These are phyloP conservation scores for Siderastrea radians DNA, from an alignment of 92 coral and sea anemone genomes.

Conservation along the genomic window DNA sequence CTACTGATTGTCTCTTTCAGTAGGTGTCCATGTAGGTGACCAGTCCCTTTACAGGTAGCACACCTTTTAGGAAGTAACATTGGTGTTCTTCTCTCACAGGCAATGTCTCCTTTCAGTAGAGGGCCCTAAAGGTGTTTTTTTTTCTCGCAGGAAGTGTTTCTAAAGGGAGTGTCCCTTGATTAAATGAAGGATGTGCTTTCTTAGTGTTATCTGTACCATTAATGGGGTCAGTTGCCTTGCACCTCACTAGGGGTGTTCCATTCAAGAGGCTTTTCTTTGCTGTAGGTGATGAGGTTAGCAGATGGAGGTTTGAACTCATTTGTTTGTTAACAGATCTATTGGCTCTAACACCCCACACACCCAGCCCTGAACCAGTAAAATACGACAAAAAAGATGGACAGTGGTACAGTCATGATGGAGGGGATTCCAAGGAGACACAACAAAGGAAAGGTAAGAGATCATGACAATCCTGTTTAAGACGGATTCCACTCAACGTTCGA, in stretches of 20 bases:
- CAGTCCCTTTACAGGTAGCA: too few species aligned
- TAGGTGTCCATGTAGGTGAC: too few species aligned
- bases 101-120: too few species aligned
- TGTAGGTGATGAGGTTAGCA: background rate
- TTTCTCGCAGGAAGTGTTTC: too few species aligned
- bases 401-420: constrained; percentile 71
- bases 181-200: too few species aligned
- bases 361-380: constrained; percentile 43
- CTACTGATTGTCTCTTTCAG: too few species aligned
- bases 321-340: constrained; percentile 31
- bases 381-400: constrained; percentile 61
- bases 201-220: too few species aligned
- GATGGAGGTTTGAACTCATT: background rate
- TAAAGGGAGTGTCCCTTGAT: too few species aligned
- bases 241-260: background rate
- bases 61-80: too few species aligned
- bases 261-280: background rate
- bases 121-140: too few species aligned
- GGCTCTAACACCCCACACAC: constrained; percentile 31
- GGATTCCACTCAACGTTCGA: too few species aligned
- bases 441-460: constrained; percentile 11
- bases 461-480: background rate
- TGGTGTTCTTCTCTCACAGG: too few species aligned
- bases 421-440: constrained; percentile 28
- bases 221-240: background rate